Percentiles rank a stretch among this genome's conserved stretches.
phyloP scores from a whole-genome alignment of 2,888 invertebrate genomes.

The Branchipolynoe longqiensis region DNA sequence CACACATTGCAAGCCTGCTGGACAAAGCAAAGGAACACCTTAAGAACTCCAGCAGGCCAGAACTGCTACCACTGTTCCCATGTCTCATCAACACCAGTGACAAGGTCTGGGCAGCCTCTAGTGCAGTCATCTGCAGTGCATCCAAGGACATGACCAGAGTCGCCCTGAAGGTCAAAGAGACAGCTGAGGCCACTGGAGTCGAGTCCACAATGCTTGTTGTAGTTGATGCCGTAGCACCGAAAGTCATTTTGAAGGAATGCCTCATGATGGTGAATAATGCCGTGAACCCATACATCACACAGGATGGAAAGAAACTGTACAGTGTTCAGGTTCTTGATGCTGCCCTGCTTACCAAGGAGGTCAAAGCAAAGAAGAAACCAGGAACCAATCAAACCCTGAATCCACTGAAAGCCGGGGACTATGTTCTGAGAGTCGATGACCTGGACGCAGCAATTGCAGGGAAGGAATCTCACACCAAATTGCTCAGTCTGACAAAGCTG shows the following conservation, averaged over 20 bases:
- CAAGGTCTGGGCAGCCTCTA: background rate
- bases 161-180: background rate
- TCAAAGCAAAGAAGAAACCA: constrained; percentile 2
- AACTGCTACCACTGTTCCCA: constrained; percentile 18
- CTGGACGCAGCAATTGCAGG: background rate
- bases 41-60: background rate
- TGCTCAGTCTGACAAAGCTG: background rate
- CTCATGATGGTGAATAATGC: background rate
- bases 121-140: background rate
- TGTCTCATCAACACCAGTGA: constrained; percentile 28
- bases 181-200: background rate
- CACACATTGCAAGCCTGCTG: constrained; percentile 28
- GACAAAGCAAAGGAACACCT: constrained; percentile 28
- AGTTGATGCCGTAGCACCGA: constrained; percentile 3
- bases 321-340: background rate
- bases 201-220: background rate
- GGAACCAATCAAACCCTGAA: background rate
- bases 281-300: background rate
- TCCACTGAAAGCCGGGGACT: constrained; percentile 11
- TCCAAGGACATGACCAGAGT: background rate
- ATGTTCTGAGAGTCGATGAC: background rate
- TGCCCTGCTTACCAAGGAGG: background rate
- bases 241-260: background rate
- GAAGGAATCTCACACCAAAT: background rate
- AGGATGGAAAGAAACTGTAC: background rate